A percentile compares a stretch with the other conserved stretches of the same genome.
These are phyloP conservation scores for Antechinus flavipes DNA, from an alignment of 2,113 vertebrate genomes.

Conservation along the genomic window DNA sequence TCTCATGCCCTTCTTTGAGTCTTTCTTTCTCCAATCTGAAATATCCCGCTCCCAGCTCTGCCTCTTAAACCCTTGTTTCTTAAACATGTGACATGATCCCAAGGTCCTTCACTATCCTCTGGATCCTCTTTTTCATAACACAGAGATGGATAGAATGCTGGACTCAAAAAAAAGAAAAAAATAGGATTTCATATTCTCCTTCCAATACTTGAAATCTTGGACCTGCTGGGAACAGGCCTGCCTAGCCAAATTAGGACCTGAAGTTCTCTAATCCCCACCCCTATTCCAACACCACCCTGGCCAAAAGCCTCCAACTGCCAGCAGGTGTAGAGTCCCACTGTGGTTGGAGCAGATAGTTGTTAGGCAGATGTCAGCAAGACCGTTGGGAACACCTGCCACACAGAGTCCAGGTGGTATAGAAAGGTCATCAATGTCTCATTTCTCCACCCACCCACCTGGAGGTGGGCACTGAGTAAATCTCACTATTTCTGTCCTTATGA, in stretches of 20 bases:
- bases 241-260: not conserved
- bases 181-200: not conserved
- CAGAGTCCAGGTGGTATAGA: not conserved
- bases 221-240: not conserved
- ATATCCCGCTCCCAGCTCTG: too few species aligned
- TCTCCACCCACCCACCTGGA: not conserved
- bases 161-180: not conserved
- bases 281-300: not conserved
- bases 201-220: not conserved
- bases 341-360: not conserved
- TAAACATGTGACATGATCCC: not conserved
- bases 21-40: not conserved
- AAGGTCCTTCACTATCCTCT: not conserved
- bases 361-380: not conserved
- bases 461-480: not conserved
- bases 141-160: not conserved
- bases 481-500: not conserved
- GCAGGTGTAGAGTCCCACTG: not conserved
- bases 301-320: not conserved
- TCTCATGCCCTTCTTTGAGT: not conserved
- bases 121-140: not conserved
- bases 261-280: not conserved
- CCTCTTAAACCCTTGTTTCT: not conserved
- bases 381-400: not conserved
- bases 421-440: not conserved